These are phyloP conservation scores for Drosophila mulleri DNA, from an alignment of 2,888 invertebrate genomes.

Conservation along the genomic window DNA sequence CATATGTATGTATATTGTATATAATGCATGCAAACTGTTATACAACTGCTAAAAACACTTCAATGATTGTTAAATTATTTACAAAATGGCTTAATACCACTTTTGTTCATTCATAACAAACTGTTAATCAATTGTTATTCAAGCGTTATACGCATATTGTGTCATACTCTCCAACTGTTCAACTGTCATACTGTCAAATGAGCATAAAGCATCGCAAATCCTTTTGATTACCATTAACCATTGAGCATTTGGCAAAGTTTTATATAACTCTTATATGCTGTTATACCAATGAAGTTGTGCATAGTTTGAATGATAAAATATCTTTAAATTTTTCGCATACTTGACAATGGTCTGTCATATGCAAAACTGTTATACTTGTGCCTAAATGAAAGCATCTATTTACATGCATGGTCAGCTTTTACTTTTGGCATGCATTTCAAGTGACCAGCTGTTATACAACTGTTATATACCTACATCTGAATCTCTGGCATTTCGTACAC, in stretches of 20 bases:
- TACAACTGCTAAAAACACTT: slow-evolving; percentile 27
- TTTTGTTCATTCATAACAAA: neutral
- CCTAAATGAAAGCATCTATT: neutral
- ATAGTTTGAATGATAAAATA: neutral
- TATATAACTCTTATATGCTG: neutral
- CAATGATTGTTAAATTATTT: slow-evolving; percentile 8
- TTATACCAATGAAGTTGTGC: neutral
- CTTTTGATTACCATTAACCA: neutral
- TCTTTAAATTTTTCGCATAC: neutral
- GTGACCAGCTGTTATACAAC: slow-evolving; percentile 13
- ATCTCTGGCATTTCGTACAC: slow-evolving; percentile 18
- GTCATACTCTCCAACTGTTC: neutral
- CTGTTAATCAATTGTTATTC: slow-evolving; percentile 14
- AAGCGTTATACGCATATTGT: slow-evolving; percentile 4
- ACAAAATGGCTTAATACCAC: neutral
- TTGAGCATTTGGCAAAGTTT: neutral
- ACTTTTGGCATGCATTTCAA: slow-evolving; percentile 3
- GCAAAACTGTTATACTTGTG: slow-evolving; percentile 15
- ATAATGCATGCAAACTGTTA: slow-evolving; percentile 25
- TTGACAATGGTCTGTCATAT: neutral
- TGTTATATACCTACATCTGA: slow-evolving; percentile 6
- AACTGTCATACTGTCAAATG: neutral
- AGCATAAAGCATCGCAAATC: neutral
- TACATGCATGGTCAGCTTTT: neutral
- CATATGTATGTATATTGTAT: neutral